Base-by-base conservation (phyloP, 1,140 invertebrate species). In the Oppia nitens region DNA sequence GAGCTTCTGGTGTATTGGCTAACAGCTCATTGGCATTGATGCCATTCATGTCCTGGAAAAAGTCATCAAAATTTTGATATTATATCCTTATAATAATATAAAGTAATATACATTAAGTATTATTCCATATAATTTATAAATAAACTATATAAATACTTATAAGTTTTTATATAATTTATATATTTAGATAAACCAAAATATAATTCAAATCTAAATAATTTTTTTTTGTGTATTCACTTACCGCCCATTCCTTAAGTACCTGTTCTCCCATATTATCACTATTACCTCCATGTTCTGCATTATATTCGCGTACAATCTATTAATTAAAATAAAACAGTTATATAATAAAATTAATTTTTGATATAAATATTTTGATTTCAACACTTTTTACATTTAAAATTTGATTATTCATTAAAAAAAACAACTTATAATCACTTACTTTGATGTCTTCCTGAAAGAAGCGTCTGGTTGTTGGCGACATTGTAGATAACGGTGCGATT, bases 361-460 rank as follows among this genome's bases (percentile, higher is more conserved):
- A n/a, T n/a, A n/a, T n/a, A n/a, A n/a, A n/a, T 17, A 47, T 11
- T 49, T 58, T 12, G 4, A 4, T 52, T 47, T 6, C 54, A 26
- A 57, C 11, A 24, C 47, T 4, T 21, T 29, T 60, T 60, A 60
- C 25, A 47, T 53, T 58, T 51, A 29, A 25, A 52, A 29, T 21
- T 27, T 24, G 25, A 45, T 61, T 11, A 62, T 17, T 28, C 17
- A 59, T 28, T 1, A 60, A 45, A 57, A n/a, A 27, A 28, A 50
- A 60, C 11, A 12, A 55, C n/a, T n/a, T n/a, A n/a, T 40, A 40
- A 40, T 40, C 17, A 6, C 32, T 47, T 60, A 83, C 74, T 55
- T 79, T 80, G 32, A 89, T 79, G 68, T 89, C 83, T 60, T 81
- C 79, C 66, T 83, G 81, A 84, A 85, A 89, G 67, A 89, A 90